phyloP scores from a whole-genome alignment of 37 sponge, comb jelly and placozoan species.

The Mnemiopsis leidyi region DNA sequence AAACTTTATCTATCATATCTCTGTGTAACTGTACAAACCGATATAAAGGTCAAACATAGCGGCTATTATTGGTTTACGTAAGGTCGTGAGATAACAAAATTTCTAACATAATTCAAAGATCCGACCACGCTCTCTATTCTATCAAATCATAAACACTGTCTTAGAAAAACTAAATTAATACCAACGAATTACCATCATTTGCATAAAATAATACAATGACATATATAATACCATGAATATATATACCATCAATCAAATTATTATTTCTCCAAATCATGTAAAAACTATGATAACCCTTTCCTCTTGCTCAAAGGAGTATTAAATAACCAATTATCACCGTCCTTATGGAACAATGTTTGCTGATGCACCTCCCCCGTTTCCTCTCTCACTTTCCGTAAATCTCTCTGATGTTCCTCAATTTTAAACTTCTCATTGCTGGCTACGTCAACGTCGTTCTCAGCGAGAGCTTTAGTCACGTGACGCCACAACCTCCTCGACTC shows the following conservation, averaged over 20 bases:
- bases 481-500: conserved; percentile 86
- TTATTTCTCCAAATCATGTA: background rate
- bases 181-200: background rate
- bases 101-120: too few relatives aligned
- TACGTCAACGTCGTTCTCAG: conserved; percentile 71
- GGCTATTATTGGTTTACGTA: too few relatives aligned
- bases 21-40: too few relatives aligned
- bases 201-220: background rate
- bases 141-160: background rate
- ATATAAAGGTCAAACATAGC: too few relatives aligned
- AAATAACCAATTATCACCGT: conserved; percentile 56
- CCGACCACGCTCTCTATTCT: too few relatives aligned
- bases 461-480: conserved; percentile 79
- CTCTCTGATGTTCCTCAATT: conserved; percentile 65
- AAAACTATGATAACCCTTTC: conserved; percentile 49
- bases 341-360: conserved; percentile 42
- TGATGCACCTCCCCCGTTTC: conserved; percentile 52
- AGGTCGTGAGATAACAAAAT: too few relatives aligned
- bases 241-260: background rate
- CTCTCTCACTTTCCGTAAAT: conserved; percentile 30
- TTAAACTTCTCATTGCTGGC: conserved; percentile 89
- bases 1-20: too few relatives aligned
- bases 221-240: background rate
- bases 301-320: background rate
- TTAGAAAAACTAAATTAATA: conserved; percentile 9